A percentile compares a stretch with the other conserved stretches of the same genome.
These are phyloP conservation scores for Seira musarum DNA, from an alignment of 2,888 invertebrate genomes.

Conservation along the genomic window DNA sequence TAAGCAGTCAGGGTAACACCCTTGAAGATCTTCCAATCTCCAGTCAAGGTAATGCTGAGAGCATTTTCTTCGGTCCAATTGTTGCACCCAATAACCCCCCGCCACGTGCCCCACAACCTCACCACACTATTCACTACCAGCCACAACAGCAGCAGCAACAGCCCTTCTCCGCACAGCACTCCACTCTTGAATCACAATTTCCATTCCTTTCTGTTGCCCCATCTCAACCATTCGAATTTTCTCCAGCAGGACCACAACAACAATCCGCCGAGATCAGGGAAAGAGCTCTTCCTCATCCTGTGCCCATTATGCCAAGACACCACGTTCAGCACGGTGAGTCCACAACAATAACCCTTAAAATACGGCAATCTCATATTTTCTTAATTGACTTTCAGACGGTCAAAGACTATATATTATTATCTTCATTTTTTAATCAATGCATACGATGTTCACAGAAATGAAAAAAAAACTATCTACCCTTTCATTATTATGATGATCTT, in stretches of 20 bases:
- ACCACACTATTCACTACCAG: slow-evolving; percentile 36
- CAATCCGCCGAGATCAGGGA: slow-evolving; percentile 65
- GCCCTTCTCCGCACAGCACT: slow-evolving; percentile 33
- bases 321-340: slow-evolving; percentile 66
- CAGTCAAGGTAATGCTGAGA: slow-evolving; percentile 55
- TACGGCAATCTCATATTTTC: too few species aligned
- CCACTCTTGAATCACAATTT: slow-evolving; percentile 49
- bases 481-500: background rate
- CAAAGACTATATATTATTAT: background rate
- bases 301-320: slow-evolving; percentile 68
- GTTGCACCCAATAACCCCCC: slow-evolving; percentile 23
- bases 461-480: background rate
- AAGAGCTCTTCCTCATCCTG: slow-evolving; percentile 67
- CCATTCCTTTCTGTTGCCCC: slow-evolving; percentile 47
- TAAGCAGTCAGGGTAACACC: slow-evolving; percentile 42
- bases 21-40: slow-evolving; percentile 34
- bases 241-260: slow-evolving; percentile 46
- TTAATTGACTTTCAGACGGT: background rate
- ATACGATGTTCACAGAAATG: background rate
- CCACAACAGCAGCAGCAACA: slow-evolving; percentile 47
- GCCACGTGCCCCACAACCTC: slow-evolving; percentile 18
- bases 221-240: slow-evolving; percentile 57
- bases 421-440: too few species aligned
- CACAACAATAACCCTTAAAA: background rate
- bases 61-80: slow-evolving; percentile 48